Conservation (phyloP, 2,888 invertebrate genomes). For the Leptinotarsa peninsularis region DNA sequence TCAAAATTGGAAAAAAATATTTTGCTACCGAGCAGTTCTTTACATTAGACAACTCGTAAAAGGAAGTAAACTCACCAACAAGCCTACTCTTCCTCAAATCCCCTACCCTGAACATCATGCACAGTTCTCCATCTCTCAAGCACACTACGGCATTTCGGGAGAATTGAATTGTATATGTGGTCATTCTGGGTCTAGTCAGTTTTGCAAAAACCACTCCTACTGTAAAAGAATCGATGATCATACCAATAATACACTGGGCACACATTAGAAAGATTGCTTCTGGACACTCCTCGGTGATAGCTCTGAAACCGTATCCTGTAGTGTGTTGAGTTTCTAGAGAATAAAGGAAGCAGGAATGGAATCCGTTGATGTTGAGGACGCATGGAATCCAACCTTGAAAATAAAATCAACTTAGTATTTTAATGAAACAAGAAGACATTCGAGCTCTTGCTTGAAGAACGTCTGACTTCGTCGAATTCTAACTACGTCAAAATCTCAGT, state of each 20-base stretch:
- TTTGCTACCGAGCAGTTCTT: too few relatives aligned
- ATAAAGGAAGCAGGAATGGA: constrained; percentile 94
- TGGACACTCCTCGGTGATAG: constrained; percentile 92
- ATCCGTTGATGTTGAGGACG: constrained; percentile 85
- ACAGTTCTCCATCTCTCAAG: constrained; percentile 84
- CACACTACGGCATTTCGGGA: constrained; percentile 90
- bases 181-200: constrained; percentile 91
- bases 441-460: too few relatives aligned
- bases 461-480: too few relatives aligned
- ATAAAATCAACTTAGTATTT: too few relatives aligned
- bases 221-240: constrained; percentile 71
- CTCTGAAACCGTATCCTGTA: constrained; percentile 85
- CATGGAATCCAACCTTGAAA: constrained; percentile 76
- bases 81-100: constrained; percentile 95
- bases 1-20: too few relatives aligned
- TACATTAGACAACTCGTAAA: not conserved
- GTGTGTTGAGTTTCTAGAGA: constrained; percentile 98
- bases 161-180: constrained; percentile 93
- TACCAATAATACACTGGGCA: constrained; percentile 83
- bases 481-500: too few relatives aligned
- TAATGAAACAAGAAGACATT: too few relatives aligned
- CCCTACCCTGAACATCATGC: constrained; percentile 91
- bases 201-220: constrained; percentile 94
- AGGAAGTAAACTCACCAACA: constrained; percentile 68
- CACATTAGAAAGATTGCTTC: constrained; percentile 95